These are phyloP conservation scores for Chloroceryle amazona DNA, from an alignment of 2,797 vertebrate species.

Conservation along the genomic window DNA sequence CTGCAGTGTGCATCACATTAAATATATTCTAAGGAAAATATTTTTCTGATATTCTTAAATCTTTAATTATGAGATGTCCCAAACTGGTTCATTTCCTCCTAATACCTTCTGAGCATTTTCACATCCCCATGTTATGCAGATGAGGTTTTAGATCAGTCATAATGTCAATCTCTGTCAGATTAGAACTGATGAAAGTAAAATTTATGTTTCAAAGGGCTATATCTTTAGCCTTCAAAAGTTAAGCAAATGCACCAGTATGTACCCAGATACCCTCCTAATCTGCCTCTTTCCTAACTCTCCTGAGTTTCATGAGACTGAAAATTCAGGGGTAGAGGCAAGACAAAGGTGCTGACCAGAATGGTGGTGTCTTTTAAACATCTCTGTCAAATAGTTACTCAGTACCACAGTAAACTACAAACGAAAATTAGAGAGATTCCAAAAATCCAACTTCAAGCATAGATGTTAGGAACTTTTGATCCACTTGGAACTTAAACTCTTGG, in stretches of 20 bases:
- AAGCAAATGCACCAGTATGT: neutral
- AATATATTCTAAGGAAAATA: neutral
- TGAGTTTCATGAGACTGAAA: neutral
- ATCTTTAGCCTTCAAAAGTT: neutral
- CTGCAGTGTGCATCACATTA: too few relatives aligned
- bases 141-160: neutral
- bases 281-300: neutral
- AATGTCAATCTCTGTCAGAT: neutral
- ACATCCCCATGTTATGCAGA: neutral
- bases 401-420: neutral
- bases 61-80: neutral
- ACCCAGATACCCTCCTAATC: neutral
- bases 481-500: neutral
- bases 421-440: neutral
- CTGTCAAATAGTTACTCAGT: neutral
- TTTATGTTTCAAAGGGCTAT: neutral
- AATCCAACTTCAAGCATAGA: neutral
- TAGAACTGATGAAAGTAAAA: neutral
- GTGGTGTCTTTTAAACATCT: neutral
- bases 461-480: neutral
- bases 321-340: neutral
- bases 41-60: neutral
- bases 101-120: neutral
- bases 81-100: neutral
- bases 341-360: neutral